These are phyloP conservation scores for Corythornis madagascariensis DNA, from an alignment of 2,113 vertebrate genomes.

Conservation along the genomic window DNA sequence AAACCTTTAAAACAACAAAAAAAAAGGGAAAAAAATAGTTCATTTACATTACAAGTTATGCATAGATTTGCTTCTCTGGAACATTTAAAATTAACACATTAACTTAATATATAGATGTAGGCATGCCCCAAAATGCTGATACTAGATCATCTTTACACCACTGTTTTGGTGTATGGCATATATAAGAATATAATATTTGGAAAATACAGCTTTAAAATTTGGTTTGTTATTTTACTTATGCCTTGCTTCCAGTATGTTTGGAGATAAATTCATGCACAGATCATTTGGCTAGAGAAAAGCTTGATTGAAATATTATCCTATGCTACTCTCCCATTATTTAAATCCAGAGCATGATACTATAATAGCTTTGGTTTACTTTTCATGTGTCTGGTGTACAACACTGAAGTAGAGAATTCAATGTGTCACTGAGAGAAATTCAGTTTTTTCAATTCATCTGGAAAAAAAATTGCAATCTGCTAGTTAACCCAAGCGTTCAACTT, in stretches of 20 bases:
- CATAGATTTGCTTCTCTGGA: not conserved
- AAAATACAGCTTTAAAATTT: not conserved
- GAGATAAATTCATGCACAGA: not conserved
- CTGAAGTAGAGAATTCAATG: not conserved
- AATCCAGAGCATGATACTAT: not conserved
- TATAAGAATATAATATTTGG: not conserved
- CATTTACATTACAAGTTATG: not conserved
- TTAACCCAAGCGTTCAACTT: not conserved
- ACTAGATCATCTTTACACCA: not conserved
- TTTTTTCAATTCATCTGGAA: not conserved
- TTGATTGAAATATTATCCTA: not conserved
- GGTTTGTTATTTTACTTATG: not conserved
- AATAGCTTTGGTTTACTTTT: not conserved
- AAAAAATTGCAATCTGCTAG: not conserved
- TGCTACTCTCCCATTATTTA: not conserved
- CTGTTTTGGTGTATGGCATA: not conserved
- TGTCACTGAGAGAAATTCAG: not conserved
- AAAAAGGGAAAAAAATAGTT: too few relatives aligned
- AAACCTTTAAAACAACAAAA: not conserved
- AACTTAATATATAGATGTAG: not conserved
- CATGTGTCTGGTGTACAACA: not conserved
- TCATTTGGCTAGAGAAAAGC: conserved; percentile 1
- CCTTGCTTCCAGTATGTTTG: not conserved
- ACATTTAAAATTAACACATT: not conserved
- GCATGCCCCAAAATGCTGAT: not conserved